phyloP scores from a whole-genome alignment of 2,113 vertebrate genomes.

The Leptosomus discolor region DNA sequence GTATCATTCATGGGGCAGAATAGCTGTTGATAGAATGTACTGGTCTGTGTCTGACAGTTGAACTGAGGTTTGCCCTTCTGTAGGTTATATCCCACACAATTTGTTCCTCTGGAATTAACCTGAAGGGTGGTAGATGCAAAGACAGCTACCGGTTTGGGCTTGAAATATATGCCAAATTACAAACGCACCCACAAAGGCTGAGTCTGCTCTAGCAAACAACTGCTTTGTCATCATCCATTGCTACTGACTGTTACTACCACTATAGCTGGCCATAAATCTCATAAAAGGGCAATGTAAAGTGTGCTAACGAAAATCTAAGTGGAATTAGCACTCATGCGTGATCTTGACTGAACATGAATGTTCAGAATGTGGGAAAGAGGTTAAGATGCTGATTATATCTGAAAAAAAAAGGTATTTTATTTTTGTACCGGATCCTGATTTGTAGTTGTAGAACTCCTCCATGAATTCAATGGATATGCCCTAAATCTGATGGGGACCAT shows the following conservation, averaged over 20 bases:
- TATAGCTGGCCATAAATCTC: background rate
- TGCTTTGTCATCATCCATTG: background rate
- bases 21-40: accelerated
- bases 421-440: background rate
- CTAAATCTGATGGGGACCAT: background rate
- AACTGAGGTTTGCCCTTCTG: background rate
- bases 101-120: background rate
- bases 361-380: background rate
- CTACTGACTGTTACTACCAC: accelerated
- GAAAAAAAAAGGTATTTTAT: background rate
- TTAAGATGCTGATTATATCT: background rate
- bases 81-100: background rate
- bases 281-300: background rate
- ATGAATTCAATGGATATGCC: background rate
- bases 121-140: background rate
- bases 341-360: background rate
- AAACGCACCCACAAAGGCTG: background rate
- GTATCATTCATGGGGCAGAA: background rate
- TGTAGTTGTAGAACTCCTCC: background rate
- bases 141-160: background rate
- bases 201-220: background rate
- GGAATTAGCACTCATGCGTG: background rate
- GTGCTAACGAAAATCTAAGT: background rate
- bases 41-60: background rate
- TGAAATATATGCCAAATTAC: background rate